These are phyloP conservation scores for Pseudochromis fuscus DNA, from an alignment of 2,797 vertebrate genomes.

Conservation along the genomic window DNA sequence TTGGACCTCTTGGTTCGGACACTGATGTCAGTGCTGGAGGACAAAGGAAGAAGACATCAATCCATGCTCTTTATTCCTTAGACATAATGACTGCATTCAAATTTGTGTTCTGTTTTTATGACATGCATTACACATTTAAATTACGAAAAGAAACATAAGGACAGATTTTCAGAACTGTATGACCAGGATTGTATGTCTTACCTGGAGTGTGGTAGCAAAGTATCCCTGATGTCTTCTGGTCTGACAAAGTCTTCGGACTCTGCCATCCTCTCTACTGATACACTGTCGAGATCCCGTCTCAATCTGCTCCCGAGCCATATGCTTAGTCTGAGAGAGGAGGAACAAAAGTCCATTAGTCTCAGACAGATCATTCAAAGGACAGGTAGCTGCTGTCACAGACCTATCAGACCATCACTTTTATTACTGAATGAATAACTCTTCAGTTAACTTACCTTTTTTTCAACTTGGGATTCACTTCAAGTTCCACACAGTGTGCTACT, in stretches of 20 bases:
- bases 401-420: slow-evolving; percentile 18
- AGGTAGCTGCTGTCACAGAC: slow-evolving; percentile 3
- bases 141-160: neutral
- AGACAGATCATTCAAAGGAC: slow-evolving; percentile 21
- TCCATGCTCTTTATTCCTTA: slow-evolving; percentile 34
- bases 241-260: slow-evolving; percentile 83
- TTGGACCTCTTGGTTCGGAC: slow-evolving; percentile 92
- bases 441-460: slow-evolving; percentile 90
- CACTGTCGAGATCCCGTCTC: slow-evolving; percentile 86
- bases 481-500: slow-evolving; percentile 87
- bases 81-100: neutral
- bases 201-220: slow-evolving; percentile 87
- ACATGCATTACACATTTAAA: slow-evolving; percentile 7
- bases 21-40: slow-evolving; percentile 81
- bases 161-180: slow-evolving; percentile 2
- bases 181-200: slow-evolving; percentile 70
- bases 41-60: slow-evolving; percentile 57
- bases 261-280: slow-evolving; percentile 71
- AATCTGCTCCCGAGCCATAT: slow-evolving; percentile 88
- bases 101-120: slow-evolving; percentile 9
- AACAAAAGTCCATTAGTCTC: slow-evolving; percentile 50
- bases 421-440: slow-evolving; percentile 23
- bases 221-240: slow-evolving; percentile 88
- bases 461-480: slow-evolving; percentile 89
- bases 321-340: slow-evolving; percentile 83